phyloP scores from a whole-genome alignment of 2,113 vertebrate genomes.

The Vombatus ursinus region DNA sequence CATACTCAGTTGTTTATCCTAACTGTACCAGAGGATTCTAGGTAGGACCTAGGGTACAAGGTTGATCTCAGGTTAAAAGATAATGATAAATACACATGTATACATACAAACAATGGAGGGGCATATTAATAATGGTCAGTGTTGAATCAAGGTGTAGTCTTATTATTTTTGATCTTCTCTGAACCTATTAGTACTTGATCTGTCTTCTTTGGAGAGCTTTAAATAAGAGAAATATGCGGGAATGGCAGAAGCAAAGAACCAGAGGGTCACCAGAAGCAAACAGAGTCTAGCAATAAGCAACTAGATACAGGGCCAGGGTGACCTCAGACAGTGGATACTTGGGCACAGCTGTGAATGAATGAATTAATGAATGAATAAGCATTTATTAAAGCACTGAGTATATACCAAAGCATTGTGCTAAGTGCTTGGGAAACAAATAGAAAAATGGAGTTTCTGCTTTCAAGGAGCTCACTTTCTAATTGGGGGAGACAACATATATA shows the following conservation, averaged over 20 bases:
- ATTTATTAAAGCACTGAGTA: not conserved
- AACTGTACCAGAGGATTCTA: not conserved
- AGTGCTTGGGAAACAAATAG: not conserved
- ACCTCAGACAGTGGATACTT: conserved; percentile 62
- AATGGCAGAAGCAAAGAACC: conserved; percentile 79
- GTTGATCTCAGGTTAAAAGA: conserved; percentile 51
- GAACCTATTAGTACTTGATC: not conserved
- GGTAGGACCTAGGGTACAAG: not conserved
- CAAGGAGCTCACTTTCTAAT: not conserved
- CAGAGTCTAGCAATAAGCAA: conserved; percentile 75
- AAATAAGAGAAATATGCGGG: conserved; percentile 81
- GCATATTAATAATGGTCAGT: conserved; percentile 77
- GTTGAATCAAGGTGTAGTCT: conserved; percentile 68
- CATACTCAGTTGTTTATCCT: not conserved
- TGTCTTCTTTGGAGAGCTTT: conserved; percentile 50
- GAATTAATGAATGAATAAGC: not conserved
- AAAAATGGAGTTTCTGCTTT: not conserved
- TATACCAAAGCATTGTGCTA: not conserved
- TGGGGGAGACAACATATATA: not conserved
- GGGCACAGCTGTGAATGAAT: conserved; percentile 78
- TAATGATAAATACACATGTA: conserved; percentile 47
- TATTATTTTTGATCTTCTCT: not conserved
- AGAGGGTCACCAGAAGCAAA: conserved; percentile 80
- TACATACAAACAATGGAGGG: conserved; percentile 48
- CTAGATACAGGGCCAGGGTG: conserved; percentile 82